Evolutionary conservation across 2,113 vertebrate genomes (phyloP).

Genomic region (Lucifuga dentata): DNA sequence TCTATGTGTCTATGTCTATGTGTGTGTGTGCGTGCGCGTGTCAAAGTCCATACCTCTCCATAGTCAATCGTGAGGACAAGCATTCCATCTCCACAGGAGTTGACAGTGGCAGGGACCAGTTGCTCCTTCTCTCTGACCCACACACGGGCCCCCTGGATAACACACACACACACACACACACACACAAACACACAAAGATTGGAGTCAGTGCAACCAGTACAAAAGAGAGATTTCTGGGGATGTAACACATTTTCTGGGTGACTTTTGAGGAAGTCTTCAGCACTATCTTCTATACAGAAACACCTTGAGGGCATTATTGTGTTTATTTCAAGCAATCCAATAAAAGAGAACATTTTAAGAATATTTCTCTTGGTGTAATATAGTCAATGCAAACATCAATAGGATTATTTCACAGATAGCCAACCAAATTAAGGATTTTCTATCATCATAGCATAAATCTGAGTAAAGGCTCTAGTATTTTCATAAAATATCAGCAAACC

Average conservation of each 20-base stretch:
- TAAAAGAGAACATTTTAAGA: too few species aligned
- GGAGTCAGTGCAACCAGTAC: not conserved
- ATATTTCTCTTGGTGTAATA: too few species aligned
- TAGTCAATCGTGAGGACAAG: conserved; percentile 89
- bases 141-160: conserved; percentile 87
- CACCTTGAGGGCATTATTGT: too few species aligned
- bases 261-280: not conserved
- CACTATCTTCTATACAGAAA: too few species aligned
- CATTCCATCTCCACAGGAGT: conserved; percentile 83
- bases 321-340: too few species aligned
- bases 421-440: too few species aligned
- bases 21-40: conserved; percentile 5
- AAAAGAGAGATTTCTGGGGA: not conserved
- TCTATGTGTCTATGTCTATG: conserved; percentile 10
- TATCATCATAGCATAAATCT: too few species aligned
- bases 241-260: not conserved
- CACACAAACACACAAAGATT: too few species aligned
- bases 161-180: conserved; percentile 53
- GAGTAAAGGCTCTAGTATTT: too few species aligned
- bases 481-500: too few species aligned
- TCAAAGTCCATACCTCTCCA: conserved; percentile 81
- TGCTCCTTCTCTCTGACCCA: conserved; percentile 90
- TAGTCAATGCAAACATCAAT: too few species aligned
- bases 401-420: too few species aligned
- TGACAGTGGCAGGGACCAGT: conserved; percentile 88